Percentiles rank a stretch among this genome's conserved stretches.
Conservation (phyloP, 2,888 invertebrate species). For the Sceliomorpha sp. region DNA sequence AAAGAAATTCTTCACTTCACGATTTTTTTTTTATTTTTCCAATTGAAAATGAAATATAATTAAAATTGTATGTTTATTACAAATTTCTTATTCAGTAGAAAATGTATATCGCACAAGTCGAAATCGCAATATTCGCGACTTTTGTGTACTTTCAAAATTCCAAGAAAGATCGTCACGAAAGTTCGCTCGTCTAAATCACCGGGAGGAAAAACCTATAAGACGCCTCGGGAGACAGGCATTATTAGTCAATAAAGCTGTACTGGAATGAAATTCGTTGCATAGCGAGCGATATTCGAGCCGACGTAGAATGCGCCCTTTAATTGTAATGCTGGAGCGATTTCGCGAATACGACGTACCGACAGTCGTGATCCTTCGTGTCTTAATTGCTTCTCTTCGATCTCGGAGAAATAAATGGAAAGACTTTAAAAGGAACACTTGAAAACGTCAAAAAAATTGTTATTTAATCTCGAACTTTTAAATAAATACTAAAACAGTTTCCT, state of each 20-base stretch:
- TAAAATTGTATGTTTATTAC: too few relatives aligned
- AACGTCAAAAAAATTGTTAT: too few relatives aligned
- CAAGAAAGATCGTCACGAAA: conserved; percentile 25
- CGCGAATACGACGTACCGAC: too few relatives aligned
- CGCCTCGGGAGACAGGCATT: conserved; percentile 1
- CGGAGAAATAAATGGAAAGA: not conserved
- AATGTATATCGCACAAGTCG: too few relatives aligned
- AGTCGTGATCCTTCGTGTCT: conserved; percentile 19
- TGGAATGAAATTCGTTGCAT: conserved; percentile 62
- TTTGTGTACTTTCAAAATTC: conserved; percentile 5
- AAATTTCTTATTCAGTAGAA: too few relatives aligned
- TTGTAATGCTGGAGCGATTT: conserved; percentile 50
- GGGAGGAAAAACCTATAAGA: conserved; percentile 19
- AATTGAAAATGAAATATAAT: too few relatives aligned
- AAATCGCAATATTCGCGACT: not conserved
- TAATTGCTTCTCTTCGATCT: conserved; percentile 20
- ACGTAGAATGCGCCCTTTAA: conserved; percentile 58
- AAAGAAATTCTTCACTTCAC: too few relatives aligned
- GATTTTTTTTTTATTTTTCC: too few relatives aligned
- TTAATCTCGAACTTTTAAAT: too few relatives aligned
- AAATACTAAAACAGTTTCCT: too few relatives aligned
- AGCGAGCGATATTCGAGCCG: conserved; percentile 56
- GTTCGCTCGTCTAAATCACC: conserved; percentile 20
- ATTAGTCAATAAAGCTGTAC: conserved; percentile 56
- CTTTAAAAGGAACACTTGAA: not conserved